Percentiles rank a stretch among this genome's conserved stretches.
These are phyloP conservation scores for Hirudinaria manillensis DNA, from an alignment of 2,888 invertebrate genomes.

Conservation along the genomic window DNA sequence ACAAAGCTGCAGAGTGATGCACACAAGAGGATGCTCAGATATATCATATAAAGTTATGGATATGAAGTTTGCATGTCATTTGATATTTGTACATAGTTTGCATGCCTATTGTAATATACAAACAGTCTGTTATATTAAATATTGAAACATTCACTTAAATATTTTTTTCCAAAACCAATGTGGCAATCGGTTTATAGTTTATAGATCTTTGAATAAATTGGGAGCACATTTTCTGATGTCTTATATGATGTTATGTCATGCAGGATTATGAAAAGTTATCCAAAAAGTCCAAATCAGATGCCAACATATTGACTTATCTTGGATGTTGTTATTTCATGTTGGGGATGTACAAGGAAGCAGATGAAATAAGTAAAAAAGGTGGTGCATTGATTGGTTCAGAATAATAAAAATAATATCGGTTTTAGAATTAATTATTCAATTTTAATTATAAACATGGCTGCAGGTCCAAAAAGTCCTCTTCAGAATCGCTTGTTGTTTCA, in stretches of 20 bases:
- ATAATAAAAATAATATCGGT: neutral
- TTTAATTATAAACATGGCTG: neutral
- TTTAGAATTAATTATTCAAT: neutral
- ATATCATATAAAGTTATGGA: too few species aligned
- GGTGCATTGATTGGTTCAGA: neutral
- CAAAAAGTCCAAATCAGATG: conserved; percentile 58
- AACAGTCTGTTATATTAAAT: too few species aligned
- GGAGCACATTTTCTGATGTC: too few species aligned
- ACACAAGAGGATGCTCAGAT: too few species aligned
- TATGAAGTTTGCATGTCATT: too few species aligned
- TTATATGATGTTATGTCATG: neutral
- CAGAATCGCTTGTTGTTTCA: conserved; percentile 82
- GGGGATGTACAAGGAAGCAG: conserved; percentile 70
- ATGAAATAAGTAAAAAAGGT: conserved; percentile 60
- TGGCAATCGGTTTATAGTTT: too few species aligned
- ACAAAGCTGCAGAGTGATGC: too few species aligned
- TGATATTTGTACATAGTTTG: too few species aligned
- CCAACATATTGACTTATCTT: conserved; percentile 69
- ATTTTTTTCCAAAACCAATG: too few species aligned
- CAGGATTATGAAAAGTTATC: conserved; percentile 56
- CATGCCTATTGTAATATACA: too few species aligned
- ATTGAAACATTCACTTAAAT: too few species aligned
- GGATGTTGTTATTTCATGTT: conserved; percentile 93
- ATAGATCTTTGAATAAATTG: too few species aligned
- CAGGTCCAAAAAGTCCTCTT: conserved; percentile 58